These are phyloP conservation scores for Linurgus olivaceus DNA, from an alignment of 2,797 vertebrate genomes.

Conservation along the genomic window DNA sequence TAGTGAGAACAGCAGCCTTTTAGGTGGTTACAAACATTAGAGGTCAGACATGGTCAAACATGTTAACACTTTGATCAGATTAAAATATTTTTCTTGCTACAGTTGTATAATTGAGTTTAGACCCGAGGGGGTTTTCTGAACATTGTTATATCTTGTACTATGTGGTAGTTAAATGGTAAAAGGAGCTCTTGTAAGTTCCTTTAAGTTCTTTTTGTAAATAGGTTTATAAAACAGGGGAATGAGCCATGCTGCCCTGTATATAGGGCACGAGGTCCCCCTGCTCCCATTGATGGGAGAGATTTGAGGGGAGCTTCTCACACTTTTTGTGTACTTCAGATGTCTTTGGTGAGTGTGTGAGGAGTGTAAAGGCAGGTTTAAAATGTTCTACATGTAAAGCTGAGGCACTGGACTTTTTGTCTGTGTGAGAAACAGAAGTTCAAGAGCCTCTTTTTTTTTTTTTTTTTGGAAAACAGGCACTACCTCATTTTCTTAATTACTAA, in stretches of 20 bases:
- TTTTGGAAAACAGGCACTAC: not conserved
- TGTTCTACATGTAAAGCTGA: not conserved
- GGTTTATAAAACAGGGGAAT: not conserved
- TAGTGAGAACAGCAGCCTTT: constrained; percentile 60
- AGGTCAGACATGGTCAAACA: constrained; percentile 74
- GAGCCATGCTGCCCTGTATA: not conserved
- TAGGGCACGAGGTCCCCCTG: not conserved
- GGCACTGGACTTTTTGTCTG: not conserved
- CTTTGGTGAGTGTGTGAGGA: not conserved
- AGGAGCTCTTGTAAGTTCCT: constrained; percentile 39
- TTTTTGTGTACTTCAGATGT: not conserved
- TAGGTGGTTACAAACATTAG: constrained; percentile 70
- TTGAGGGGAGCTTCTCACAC: not conserved
- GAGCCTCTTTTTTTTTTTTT: not conserved
- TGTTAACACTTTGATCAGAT: constrained; percentile 76
- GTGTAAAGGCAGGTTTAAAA: not conserved
- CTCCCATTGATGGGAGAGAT: not conserved
- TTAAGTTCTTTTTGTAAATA: constrained; percentile 37
- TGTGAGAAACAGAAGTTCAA: not conserved
- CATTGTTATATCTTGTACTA: constrained; percentile 70
- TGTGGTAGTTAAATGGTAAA: constrained; percentile 51
- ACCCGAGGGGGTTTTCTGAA: constrained; percentile 71
- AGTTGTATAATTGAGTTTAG: constrained; percentile 71
- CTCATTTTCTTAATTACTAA: not conserved
- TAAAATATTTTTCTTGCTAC: constrained; percentile 71